Evolutionary conservation across 2,797 vertebrate species (phyloP).

Genomic region (Neosilurus hyrtlii): DNA sequence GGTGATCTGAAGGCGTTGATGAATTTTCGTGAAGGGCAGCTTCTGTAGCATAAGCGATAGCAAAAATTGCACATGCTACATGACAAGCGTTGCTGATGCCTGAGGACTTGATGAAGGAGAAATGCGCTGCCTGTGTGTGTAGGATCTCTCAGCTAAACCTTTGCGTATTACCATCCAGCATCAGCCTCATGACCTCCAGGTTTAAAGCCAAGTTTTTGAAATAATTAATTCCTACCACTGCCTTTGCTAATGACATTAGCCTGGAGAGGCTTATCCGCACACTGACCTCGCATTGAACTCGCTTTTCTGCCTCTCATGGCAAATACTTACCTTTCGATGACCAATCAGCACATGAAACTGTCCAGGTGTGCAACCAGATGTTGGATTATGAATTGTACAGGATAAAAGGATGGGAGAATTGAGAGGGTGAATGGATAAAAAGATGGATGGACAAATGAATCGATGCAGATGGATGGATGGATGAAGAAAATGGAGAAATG

Average conservation of each 20-base stretch:
- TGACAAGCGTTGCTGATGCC: background rate
- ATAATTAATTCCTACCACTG: slow-evolving; percentile 6
- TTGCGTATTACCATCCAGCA: background rate
- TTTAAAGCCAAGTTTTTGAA: slow-evolving; percentile 5
- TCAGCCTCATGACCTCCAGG: slow-evolving; percentile 17
- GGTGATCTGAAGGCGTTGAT: background rate
- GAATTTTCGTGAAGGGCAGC: background rate
- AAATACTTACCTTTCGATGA: background rate
- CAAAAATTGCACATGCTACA: background rate
- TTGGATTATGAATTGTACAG: background rate
- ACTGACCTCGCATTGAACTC: slow-evolving; percentile 29
- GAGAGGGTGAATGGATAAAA: background rate
- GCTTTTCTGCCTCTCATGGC: background rate
- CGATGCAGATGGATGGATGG: background rate
- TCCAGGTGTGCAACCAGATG: background rate
- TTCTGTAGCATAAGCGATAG: background rate
- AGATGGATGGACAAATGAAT: background rate
- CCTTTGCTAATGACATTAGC: slow-evolving; percentile 22
- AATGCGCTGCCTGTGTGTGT: background rate
- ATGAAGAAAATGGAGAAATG: background rate
- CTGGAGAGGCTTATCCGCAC: slow-evolving; percentile 5
- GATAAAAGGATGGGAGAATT: background rate
- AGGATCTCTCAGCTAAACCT: background rate
- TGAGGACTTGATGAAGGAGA: background rate
- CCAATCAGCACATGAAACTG: background rate